Evolutionary conservation across 2,888 invertebrate species (phyloP).

Genomic region (Metopia argyrocephala): DNA sequence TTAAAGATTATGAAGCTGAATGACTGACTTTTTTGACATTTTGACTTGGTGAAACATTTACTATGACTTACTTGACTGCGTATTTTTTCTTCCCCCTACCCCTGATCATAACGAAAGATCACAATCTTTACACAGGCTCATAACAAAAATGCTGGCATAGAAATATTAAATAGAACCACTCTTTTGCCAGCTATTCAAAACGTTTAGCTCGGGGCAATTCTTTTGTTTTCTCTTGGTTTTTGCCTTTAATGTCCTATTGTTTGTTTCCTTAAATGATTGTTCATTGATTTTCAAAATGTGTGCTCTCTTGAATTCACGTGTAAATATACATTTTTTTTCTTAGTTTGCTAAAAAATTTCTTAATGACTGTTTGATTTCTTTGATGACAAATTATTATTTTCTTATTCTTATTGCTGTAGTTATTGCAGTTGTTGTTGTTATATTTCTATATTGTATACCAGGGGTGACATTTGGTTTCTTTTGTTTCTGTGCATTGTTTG

Average conservation of each 20-base stretch:
- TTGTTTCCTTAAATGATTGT: constrained; percentile 34
- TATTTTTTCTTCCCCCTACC: constrained; percentile 9
- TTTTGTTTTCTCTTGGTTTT: constrained; percentile 17
- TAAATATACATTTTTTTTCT: neutral
- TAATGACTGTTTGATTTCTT: constrained; percentile 54
- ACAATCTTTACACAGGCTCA: constrained; percentile 53
- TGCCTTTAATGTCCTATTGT: constrained; percentile 27
- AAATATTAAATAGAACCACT: constrained; percentile 10
- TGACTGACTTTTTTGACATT: constrained; percentile 60
- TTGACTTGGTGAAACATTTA: constrained; percentile 56
- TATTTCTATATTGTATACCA: neutral
- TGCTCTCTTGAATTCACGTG: constrained; percentile 1
- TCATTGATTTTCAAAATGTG: constrained; percentile 55
- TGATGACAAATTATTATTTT: constrained; percentile 51
- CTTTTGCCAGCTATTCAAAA: constrained; percentile 42
- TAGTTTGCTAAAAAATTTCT: neutral
- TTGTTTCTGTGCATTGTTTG: constrained; percentile 53
- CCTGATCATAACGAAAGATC: constrained; percentile 57
- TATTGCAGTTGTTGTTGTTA: neutral
- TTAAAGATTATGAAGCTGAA: constrained; percentile 23
- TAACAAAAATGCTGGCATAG: constrained; percentile 32
- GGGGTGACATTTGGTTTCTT: constrained; percentile 43
- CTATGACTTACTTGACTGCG: constrained; percentile 17
- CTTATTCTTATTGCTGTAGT: constrained; percentile 15
- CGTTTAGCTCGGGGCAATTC: constrained; percentile 57